Evolutionary conservation across 92 coral and sea anemone genomes (phyloP).

Genomic region (Blastomussa wellsi): DNA sequence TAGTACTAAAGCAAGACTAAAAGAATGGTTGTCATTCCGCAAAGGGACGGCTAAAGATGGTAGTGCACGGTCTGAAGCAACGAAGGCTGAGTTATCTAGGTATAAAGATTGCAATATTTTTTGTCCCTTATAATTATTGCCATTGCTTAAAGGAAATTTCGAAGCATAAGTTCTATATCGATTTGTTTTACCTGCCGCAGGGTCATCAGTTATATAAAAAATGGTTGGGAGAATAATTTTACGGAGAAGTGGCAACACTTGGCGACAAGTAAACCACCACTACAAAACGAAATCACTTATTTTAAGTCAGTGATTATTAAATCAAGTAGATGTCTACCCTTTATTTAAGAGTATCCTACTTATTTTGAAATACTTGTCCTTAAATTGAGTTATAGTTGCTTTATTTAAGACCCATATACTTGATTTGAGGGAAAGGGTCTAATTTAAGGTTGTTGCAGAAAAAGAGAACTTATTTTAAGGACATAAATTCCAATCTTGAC

Average conservation of each 20-base stretch:
- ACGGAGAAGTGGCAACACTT: constrained; percentile 40
- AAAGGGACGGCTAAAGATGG: constrained; percentile 66
- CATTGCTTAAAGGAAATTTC: constrained; percentile 7
- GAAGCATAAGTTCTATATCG: not conserved
- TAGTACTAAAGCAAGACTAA: constrained; percentile 50
- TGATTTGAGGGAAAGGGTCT: constrained; percentile 13
- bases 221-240: constrained; percentile 50
- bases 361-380: constrained; percentile 11
- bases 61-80: constrained; percentile 53
- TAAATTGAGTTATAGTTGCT: constrained; percentile 14
- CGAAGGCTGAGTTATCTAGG: constrained; percentile 57
- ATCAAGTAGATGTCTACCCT: constrained; percentile 17
- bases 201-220: too few relatives aligned
- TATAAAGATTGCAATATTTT: constrained; percentile 17
- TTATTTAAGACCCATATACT: not conserved
- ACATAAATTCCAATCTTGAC: not conserved
- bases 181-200: too few relatives aligned
- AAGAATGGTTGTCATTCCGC: constrained; percentile 60
- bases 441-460: constrained; percentile 21
- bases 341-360: constrained; percentile 7
- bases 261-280: constrained; percentile 10
- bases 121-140: constrained; percentile 11
- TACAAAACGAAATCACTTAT: constrained; percentile 8
- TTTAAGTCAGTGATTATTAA: constrained; percentile 9
- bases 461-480: constrained; percentile 10